Percentiles rank a stretch among this genome's conserved stretches.
phyloP scores from a whole-genome alignment of 64 coral and sea anemone species.

The Dendronephthya gigantea region DNA sequence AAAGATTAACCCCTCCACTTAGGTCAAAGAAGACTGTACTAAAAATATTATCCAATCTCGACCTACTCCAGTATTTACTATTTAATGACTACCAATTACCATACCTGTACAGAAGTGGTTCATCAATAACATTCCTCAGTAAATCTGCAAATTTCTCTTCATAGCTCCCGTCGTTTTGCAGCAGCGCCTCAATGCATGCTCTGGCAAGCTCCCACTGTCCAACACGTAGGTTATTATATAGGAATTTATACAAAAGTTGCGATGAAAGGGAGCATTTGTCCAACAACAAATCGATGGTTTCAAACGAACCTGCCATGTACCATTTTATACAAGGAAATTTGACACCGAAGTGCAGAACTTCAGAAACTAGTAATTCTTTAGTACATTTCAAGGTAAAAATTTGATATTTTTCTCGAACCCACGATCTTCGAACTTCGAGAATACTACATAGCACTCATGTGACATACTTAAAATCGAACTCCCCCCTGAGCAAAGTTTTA shows the following conservation, averaged over 20 bases:
- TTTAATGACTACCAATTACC: background rate
- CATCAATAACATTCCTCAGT: conserved; percentile 71
- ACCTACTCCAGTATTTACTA: too few relatives aligned
- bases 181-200: conserved; percentile 65
- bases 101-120: conserved; percentile 62
- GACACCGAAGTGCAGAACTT: background rate
- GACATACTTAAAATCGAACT: background rate
- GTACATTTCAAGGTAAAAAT: background rate
- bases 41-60: too few relatives aligned
- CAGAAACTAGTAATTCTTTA: background rate
- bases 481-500: too few relatives aligned
- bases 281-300: background rate
- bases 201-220: conserved; percentile 95
- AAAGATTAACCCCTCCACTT: too few relatives aligned
- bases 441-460: background rate
- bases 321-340: background rate
- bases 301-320: background rate
- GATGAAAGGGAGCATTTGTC: conserved; percentile 13
- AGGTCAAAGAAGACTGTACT: too few relatives aligned
- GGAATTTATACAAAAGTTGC: conserved; percentile 52
- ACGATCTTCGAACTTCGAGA: background rate
- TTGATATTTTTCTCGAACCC: background rate
- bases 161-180: conserved; percentile 30
- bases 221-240: conserved; percentile 74
- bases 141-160: conserved; percentile 64